Conservation (phyloP, 2,888 invertebrate genomes). For the Pemphredon lugubris region DNA sequence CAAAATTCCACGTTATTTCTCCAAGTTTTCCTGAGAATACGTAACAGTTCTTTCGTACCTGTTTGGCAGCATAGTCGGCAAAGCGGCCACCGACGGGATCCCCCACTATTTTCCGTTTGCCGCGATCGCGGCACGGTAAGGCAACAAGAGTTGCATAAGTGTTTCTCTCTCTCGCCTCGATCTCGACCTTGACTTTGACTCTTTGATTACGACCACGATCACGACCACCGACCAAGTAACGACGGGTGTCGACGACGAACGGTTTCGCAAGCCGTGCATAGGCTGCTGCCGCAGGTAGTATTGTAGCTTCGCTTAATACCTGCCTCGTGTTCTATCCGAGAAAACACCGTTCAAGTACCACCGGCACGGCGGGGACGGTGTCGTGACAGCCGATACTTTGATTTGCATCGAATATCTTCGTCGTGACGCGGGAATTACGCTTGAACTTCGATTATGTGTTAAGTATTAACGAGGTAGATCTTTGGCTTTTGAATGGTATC, state of each 20-base stretch:
- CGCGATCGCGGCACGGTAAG: slow-evolving; percentile 30
- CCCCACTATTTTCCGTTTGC: slow-evolving; percentile 11
- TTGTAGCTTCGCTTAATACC: not conserved
- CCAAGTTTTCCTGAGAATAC: slow-evolving; percentile 50
- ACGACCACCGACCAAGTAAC: slow-evolving; percentile 59
- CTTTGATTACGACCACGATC: slow-evolving; percentile 76
- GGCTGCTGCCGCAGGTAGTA: slow-evolving; percentile 31
- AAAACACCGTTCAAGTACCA: too few species aligned
- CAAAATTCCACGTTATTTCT: not conserved
- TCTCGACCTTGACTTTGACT: slow-evolving; percentile 80
- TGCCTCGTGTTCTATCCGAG: too few species aligned
- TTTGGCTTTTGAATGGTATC: too few species aligned
- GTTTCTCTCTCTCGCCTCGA: slow-evolving; percentile 68
- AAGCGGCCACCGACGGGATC: slow-evolving; percentile 33
- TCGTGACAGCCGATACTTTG: too few species aligned
- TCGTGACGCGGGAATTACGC: too few species aligned
- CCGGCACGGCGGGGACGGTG: too few species aligned
- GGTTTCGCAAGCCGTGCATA: slow-evolving; percentile 64
- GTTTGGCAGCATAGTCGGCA: slow-evolving; percentile 49
- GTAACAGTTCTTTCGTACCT: slow-evolving; percentile 60
- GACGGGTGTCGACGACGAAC: slow-evolving; percentile 58
- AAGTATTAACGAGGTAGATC: too few species aligned
- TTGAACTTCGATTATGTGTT: too few species aligned
- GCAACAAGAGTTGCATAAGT: slow-evolving; percentile 72
- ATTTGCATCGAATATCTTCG: too few species aligned